A percentile compares a stretch with the other conserved stretches of the same genome.
These are phyloP conservation scores for Rhadina sibilatrix DNA, from an alignment of 2,113 vertebrate species.

Conservation along the genomic window DNA sequence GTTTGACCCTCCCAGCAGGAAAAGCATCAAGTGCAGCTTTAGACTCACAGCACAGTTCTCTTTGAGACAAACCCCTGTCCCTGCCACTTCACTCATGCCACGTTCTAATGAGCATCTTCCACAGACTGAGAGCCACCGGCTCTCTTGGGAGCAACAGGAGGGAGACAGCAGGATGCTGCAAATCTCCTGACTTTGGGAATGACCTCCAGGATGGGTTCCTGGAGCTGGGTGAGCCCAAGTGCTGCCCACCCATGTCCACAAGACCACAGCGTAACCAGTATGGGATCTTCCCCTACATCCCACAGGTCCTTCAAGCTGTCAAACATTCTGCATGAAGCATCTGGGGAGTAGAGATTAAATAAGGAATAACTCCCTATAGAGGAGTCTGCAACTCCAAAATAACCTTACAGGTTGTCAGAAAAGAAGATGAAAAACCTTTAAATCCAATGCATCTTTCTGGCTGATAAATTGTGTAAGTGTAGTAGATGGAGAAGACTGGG, in stretches of 20 bases:
- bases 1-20: not conserved
- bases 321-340: not conserved
- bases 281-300: not conserved
- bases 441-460: not conserved
- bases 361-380: not conserved
- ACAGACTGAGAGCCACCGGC: not conserved
- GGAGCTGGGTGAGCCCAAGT: not conserved
- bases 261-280: fast-evolving
- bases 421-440: not conserved
- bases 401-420: not conserved
- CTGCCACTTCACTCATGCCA: not conserved
- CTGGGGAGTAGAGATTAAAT: not conserved
- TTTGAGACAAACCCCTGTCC: not conserved
- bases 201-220: not conserved
- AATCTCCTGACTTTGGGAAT: not conserved
- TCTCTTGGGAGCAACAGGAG: not conserved
- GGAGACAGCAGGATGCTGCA: not conserved
- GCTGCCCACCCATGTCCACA: not conserved
- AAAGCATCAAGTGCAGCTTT: not conserved
- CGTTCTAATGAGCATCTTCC: not conserved
- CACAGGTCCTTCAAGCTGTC: not conserved
- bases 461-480: not conserved
- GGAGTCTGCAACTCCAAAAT: not conserved
- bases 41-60: fast-evolving
- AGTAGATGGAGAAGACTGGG: not conserved